phyloP scores from a whole-genome alignment of 2,888 invertebrate species.

The Aporophyla nigra region DNA sequence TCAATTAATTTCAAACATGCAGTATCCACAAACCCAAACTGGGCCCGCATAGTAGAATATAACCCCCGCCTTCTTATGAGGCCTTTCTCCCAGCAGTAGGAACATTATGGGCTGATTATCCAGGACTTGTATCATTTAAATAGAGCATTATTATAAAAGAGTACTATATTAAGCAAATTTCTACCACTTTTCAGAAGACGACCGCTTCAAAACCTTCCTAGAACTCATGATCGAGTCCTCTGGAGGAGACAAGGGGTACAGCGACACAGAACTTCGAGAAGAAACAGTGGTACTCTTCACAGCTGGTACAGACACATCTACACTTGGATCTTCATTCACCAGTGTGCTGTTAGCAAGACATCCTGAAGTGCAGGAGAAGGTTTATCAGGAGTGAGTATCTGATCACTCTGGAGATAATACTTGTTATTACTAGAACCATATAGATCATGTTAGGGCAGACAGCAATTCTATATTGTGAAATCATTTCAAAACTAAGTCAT shows the following conservation, averaged over 20 bases:
- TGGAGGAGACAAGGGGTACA: constrained; percentile 63
- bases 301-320: constrained; percentile 79
- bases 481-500: background rate
- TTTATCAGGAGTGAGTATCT: constrained; percentile 74
- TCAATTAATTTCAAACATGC: too few relatives aligned
- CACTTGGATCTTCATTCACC: constrained; percentile 72
- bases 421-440: background rate
- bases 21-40: too few relatives aligned
- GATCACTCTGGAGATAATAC: too few relatives aligned
- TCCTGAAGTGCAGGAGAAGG: constrained; percentile 74
- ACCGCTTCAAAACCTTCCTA: constrained; percentile 68
- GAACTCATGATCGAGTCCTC: constrained; percentile 73
- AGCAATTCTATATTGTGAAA: background rate
- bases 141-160: background rate
- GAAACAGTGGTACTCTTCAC: constrained; percentile 73
- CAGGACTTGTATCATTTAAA: background rate
- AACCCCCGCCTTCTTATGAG: too few relatives aligned
- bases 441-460: background rate
- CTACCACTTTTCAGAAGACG: constrained; percentile 46
- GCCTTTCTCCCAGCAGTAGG: too few relatives aligned
- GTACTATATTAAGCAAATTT: background rate
- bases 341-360: constrained; percentile 72
- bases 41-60: too few relatives aligned
- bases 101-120: too few relatives aligned
- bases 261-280: constrained; percentile 72